Evolutionary conservation across 2,113 vertebrate species (phyloP), one percentile per base, ranked within the genome.

Genomic region (Tinamus guttatus): DNA sequence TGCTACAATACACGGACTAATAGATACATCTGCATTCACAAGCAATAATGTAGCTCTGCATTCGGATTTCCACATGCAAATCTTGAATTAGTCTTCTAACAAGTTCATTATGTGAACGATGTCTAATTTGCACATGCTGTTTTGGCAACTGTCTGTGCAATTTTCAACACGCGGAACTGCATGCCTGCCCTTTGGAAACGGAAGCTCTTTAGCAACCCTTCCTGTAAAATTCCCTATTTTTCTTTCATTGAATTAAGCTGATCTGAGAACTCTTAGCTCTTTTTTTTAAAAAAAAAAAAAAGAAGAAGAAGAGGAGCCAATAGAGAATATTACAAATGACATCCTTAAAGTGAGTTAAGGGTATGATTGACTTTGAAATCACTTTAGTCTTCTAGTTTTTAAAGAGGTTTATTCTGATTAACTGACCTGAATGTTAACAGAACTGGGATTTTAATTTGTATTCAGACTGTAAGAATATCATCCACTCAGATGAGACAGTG

Each of bases 401-500:
- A 96, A 97, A 95, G 96, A 96, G 94, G 96, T 94, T 96, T 96
- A 97, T 97, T 95, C 97, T 94, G 96, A 95, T 95, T 71, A 92
- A 97, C 96, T 96, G 98, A 98, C 97, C 97, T 97, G 98, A 97
- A 98, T 98, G 97, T 86, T 98, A 97, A 97, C 52, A 74, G 96
- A 96, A 73, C 52, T 64, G 88, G 97, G 91, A 90, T 97, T 95
- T 98, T 97, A 84, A 98, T 98, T 98, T 98, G 97, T 97, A 98
- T 98, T 98, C 98, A 97, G 96, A 97, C 67, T 89, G 97, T 95
- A 95, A 83, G 96, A 93, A 93, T 95, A 96, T 87, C 95, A 95
- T 96, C 90, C 85, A 60, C 95, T 97, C 93, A 30, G 84, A 96
- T 97, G 97, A 98, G 97, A 94, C 63, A 91, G 87, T 84, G 96